Percentiles rank a stretch among this genome's conserved stretches.
These are phyloP conservation scores for Darevskia mixta DNA, from an alignment of 2,797 vertebrate species.

Conservation along the genomic window DNA sequence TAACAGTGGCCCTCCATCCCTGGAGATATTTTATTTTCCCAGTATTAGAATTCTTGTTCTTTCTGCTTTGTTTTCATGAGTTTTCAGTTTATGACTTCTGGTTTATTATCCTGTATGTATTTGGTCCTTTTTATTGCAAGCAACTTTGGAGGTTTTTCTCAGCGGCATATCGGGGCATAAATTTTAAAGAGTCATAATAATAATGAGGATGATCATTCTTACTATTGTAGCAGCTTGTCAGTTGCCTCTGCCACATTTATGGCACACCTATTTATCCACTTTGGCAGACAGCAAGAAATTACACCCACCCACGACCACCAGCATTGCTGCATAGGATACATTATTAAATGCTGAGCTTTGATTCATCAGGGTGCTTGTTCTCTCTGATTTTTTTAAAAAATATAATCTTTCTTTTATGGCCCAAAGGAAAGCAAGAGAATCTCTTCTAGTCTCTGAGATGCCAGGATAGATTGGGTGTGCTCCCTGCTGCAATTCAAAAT, in stretches of 20 bases:
- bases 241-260: neutral
- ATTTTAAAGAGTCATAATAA: slow-evolving; percentile 1
- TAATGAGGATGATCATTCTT: neutral
- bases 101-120: neutral
- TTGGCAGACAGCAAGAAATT: slow-evolving; percentile 7
- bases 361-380: slow-evolving; percentile 49
- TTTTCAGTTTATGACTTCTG: neutral
- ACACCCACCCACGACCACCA: neutral
- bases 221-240: slow-evolving; percentile 9
- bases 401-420: neutral
- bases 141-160: neutral
- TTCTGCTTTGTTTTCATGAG: neutral
- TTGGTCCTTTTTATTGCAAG: neutral
- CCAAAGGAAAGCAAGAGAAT: slow-evolving; percentile 16
- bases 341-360: slow-evolving; percentile 31
- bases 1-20: neutral
- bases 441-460: neutral
- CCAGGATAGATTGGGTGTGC: neutral
- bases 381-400: slow-evolving; percentile 27
- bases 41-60: neutral
- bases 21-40: neutral
- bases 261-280: neutral
- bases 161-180: neutral
- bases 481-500: neutral
- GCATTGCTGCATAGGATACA: neutral